Conservation (phyloP, 2,888 invertebrate species). For the Lingula anatina region DNA sequence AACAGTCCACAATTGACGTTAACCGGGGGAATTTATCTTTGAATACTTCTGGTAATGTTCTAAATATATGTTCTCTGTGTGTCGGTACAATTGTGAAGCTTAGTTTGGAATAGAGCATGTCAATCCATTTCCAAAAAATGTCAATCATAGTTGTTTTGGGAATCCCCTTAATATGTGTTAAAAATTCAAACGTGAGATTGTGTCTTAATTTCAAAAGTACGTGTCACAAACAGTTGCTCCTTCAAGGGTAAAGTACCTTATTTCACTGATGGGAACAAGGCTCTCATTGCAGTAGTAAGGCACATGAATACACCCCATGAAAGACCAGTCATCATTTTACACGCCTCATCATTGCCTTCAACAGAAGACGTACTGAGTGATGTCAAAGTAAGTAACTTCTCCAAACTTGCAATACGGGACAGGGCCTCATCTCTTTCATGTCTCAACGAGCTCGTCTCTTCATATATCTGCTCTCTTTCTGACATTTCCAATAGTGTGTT, state of each 20-base stretch:
- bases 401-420: background rate
- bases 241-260: background rate
- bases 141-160: constrained; percentile 6
- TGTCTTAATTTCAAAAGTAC: constrained; percentile 11
- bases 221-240: constrained; percentile 10
- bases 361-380: background rate
- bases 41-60: no score
- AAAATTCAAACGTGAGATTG: no score
- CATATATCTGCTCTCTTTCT: background rate
- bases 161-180: constrained; percentile 7
- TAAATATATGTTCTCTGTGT: no score
- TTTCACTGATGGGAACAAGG: background rate
- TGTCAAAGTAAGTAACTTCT: background rate
- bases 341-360: no score
- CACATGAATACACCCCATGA: no score
- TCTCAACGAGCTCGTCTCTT: background rate
- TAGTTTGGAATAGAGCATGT: constrained; percentile 8
- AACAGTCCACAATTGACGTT: no score
- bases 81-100: constrained; percentile 10
- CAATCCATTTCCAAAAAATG: constrained; percentile 13
- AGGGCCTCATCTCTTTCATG: background rate
- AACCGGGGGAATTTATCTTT: no score
- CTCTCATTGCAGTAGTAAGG: constrained; percentile 2
- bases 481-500: background rate
- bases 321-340: no score